Evolutionary conservation across 2,113 vertebrate species (phyloP).

Genomic region (Apodemus speciosus): DNA sequence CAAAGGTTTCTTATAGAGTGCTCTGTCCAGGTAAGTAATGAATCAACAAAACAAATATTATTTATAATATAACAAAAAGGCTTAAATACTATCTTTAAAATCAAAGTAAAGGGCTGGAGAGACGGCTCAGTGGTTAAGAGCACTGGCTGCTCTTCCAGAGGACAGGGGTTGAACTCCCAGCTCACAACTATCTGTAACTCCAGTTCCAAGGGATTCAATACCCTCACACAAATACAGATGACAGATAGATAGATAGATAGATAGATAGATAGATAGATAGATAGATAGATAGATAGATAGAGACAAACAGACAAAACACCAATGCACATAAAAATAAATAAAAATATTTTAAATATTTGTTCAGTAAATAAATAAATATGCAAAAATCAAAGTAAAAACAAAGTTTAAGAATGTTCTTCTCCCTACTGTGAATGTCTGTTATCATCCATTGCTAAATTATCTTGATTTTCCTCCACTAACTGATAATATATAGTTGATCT

Average conservation of each 20-base stretch:
- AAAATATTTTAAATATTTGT: neutral
- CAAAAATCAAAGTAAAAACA: constrained; percentile 34
- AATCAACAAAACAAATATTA: constrained; percentile 38
- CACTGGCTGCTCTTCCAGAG: neutral
- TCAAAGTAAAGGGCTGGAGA: constrained; percentile 5
- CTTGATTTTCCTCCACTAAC: neutral
- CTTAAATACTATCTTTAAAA: constrained; percentile 27
- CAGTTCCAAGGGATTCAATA: neutral
- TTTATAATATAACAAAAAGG: constrained; percentile 33
- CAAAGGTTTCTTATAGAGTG: constrained; percentile 16
- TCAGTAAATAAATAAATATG: neutral
- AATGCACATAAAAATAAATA: neutral
- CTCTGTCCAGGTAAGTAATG: neutral
- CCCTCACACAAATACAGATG: neutral
- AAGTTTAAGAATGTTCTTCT: neutral
- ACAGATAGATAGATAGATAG: too few relatives aligned
- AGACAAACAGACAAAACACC: neutral
- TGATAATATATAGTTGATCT: neutral
- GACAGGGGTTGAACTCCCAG: neutral
- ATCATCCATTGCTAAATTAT: neutral
- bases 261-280: too few relatives aligned
- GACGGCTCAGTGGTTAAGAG: neutral
- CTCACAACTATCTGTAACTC: neutral
- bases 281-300: too few relatives aligned
- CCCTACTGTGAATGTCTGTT: neutral